Evolutionary conservation across 2,113 vertebrate genomes (phyloP), one percentile per base, ranked within the genome.

Genomic region (Chloebia gouldiae): DNA sequence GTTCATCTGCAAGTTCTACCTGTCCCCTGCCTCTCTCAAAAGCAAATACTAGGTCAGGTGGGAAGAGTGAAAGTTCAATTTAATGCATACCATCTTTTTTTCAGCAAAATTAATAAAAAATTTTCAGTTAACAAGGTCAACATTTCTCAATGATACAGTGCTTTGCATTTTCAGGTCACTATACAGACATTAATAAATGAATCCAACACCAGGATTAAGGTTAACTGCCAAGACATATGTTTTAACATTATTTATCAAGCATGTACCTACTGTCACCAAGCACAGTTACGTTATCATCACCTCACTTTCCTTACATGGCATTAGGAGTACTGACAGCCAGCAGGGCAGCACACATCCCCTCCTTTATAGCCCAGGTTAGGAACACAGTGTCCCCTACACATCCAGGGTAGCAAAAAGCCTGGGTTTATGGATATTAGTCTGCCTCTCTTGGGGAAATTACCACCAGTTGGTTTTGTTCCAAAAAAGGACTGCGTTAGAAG

Each of bases 171-270:
- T 81, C 79, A 88, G 65, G 80, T 90, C 80, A 84, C 56, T 39
- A 25, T 69, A 61, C 56, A 86, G 57, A 60, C 56, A 44, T 56
- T 60, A 90, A 69, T 57, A 94, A 94, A 81, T 56, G 13, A 92
- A 94, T 71, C 49, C 61, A 90, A 92, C 60, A 83, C 56, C 49
- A 81, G 49, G 63, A 93, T 79, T 87, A 91, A 93, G 66, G 83
- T 71, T 81, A 91, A 76, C 81, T 90, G 78, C 70, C 78, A 88
- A 65, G 37, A 80, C 31, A 2, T 28, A 51, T 15, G n/a, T 73
- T 93, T 92, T 92, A 88, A 95, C 82, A 93, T 88, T 78, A 88
- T 64, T 88, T n/a, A 88, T 27, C 56, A 86, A 75, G 64, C 44
- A 73, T 63, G 63, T 51, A 71, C 42, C 49, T 28, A 2, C 64